Conservation (phyloP, 2,888 invertebrate genomes). For the Eurytoma californica region DNA sequence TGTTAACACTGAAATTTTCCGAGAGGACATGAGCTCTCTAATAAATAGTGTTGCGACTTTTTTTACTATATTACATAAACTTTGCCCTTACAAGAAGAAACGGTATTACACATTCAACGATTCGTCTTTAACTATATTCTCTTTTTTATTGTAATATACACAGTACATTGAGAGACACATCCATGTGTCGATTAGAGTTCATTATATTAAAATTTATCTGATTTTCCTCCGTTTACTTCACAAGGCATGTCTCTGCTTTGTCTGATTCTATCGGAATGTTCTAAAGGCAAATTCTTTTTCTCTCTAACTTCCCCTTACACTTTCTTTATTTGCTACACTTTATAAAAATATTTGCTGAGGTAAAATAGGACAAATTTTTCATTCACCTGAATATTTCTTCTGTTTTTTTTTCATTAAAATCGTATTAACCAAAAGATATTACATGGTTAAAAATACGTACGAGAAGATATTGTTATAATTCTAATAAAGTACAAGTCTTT, state of each 20-base stretch:
- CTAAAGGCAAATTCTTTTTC: conserved; percentile 39
- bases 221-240: conserved; percentile 33
- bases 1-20: conserved; percentile 25
- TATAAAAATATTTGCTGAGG: conserved; percentile 52
- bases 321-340: conserved; percentile 18
- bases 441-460: conserved; percentile 44
- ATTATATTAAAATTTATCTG: conserved; percentile 8
- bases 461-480: conserved; percentile 21
- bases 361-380: conserved; percentile 52
- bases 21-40: conserved; percentile 37
- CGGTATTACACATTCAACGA: conserved; percentile 46
- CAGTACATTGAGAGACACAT: conserved; percentile 41
- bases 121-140: conserved; percentile 39
- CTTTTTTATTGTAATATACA: conserved; percentile 39
- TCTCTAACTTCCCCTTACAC: no score
- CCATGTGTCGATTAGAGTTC: conserved; percentile 36
- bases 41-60: conserved; percentile 36
- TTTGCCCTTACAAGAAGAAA: conserved; percentile 42
- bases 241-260: conserved; percentile 43
- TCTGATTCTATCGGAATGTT: conserved; percentile 50
- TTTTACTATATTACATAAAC: conserved; percentile 45
- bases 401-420: conserved; percentile 6
- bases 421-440: conserved; percentile 51
- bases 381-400: conserved; percentile 3
- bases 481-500: conserved; percentile 34